phyloP scores from a whole-genome alignment of 2,888 invertebrate species.

The Dorcus parallelipipedus region DNA sequence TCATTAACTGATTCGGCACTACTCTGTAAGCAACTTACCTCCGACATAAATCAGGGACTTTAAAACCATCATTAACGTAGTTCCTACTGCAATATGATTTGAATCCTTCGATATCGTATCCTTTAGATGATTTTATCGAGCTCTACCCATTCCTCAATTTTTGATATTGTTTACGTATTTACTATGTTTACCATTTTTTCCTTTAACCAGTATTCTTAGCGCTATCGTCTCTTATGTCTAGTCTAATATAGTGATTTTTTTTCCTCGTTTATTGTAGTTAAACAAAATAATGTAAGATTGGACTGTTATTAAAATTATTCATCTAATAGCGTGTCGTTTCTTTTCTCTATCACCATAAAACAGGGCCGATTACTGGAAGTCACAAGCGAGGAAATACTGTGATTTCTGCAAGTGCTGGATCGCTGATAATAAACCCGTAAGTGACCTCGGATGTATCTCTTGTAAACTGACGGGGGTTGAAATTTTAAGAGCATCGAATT shows the following conservation, averaged over 20 bases:
- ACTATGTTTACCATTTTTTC: slow-evolving; percentile 11
- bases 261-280: neutral
- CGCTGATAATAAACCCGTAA: slow-evolving; percentile 91
- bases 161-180: neutral
- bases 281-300: slow-evolving; percentile 5
- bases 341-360: neutral
- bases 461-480: neutral
- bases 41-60: too few relatives aligned
- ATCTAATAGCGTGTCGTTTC: neutral
- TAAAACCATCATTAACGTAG: too few relatives aligned
- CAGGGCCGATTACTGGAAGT: slow-evolving; percentile 97
- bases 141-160: neutral
- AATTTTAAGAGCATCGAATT: slow-evolving; percentile 81
- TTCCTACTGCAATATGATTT: too few relatives aligned
- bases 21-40: too few relatives aligned
- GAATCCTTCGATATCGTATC: neutral
- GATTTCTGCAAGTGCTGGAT: slow-evolving; percentile 99
- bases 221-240: slow-evolving; percentile 10
- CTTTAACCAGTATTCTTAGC: slow-evolving; percentile 24
- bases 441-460: slow-evolving; percentile 31
- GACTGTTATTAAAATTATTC: slow-evolving; percentile 4
- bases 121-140: slow-evolving; percentile 1
- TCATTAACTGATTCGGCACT: too few relatives aligned
- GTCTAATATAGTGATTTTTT: slow-evolving; percentile 16
- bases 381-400: slow-evolving; percentile 91